phyloP scores from a whole-genome alignment of 2,888 invertebrate genomes.

The Sphaerophoria rueppellii region DNA sequence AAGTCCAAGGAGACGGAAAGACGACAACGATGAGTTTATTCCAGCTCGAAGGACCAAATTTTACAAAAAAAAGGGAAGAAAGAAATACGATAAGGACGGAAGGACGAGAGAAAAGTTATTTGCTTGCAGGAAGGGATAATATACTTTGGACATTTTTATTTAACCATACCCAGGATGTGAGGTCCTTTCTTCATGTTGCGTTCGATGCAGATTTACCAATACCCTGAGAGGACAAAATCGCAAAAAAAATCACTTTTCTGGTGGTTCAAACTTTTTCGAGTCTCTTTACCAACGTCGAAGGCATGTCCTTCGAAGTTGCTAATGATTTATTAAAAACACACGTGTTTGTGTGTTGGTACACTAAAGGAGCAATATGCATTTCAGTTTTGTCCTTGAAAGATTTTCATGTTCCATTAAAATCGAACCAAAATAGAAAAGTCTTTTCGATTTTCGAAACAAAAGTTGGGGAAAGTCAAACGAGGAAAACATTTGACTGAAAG shows the following conservation, averaged over 20 bases:
- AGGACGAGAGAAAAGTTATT: slow-evolving; percentile 1
- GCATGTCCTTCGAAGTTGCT: slow-evolving; percentile 59
- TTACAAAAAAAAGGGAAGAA: neutral
- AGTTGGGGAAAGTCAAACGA: neutral
- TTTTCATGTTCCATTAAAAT: slow-evolving; percentile 67
- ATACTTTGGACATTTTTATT: slow-evolving; percentile 41
- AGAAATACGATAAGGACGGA: neutral
- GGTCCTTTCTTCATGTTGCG: slow-evolving; percentile 9
- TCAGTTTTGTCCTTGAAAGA: slow-evolving; percentile 55
- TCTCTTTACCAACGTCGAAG: slow-evolving; percentile 1
- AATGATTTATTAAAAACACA: slow-evolving; percentile 69
- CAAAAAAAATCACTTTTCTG: slow-evolving; percentile 21
- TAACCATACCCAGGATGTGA: slow-evolving; percentile 40
- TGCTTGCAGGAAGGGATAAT: neutral
- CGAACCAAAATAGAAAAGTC: slow-evolving; percentile 64
- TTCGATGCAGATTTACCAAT: neutral
- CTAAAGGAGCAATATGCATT: slow-evolving; percentile 31
- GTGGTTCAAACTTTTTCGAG: slow-evolving; percentile 12
- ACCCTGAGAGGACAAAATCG: neutral
- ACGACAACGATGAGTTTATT: neutral
- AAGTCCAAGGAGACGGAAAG: slow-evolving; percentile 27
- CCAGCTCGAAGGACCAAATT: slow-evolving; percentile 5
- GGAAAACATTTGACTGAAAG: no score
- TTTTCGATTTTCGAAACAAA: slow-evolving; percentile 34
- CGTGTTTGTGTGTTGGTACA: slow-evolving; percentile 19